A percentile compares a stretch with the other conserved stretches of the same genome.
phyloP scores from a whole-genome alignment of 2,797 vertebrate species.

The Takifugu rubripes region DNA sequence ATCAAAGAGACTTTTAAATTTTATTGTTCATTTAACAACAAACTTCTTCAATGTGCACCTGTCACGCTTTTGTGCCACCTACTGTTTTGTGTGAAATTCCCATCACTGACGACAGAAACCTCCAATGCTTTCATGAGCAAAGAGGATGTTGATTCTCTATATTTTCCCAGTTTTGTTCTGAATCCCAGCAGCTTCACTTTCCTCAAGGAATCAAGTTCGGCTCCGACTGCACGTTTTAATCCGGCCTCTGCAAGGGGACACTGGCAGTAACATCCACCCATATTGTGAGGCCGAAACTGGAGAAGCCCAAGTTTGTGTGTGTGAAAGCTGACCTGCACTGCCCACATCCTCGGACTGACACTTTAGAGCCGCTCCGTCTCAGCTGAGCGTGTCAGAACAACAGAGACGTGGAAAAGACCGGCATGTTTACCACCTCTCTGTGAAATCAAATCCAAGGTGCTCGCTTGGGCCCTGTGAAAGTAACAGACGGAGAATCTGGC shows the following conservation, averaged over 20 bases:
- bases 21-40: too few relatives aligned
- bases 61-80: too few relatives aligned
- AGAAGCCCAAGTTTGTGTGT: conserved; percentile 62
- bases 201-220: not conserved
- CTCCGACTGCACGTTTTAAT: conserved; percentile 16
- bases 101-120: too few relatives aligned
- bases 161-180: conserved; percentile 18
- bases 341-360: conserved; percentile 72
- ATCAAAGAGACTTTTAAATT: too few relatives aligned
- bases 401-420: conserved; percentile 71
- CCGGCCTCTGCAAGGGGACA: conserved; percentile 23
- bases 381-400: conserved; percentile 72
- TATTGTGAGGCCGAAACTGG: conserved; percentile 59
- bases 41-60: too few relatives aligned
- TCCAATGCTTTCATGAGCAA: too few relatives aligned
- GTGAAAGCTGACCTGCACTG: conserved; percentile 69
- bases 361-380: conserved; percentile 68
- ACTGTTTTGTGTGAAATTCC: too few relatives aligned
- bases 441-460: conserved; percentile 79
- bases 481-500: conserved; percentile 61
- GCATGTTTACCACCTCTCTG: conserved; percentile 74
- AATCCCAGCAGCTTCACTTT: not conserved
- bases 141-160: too few relatives aligned
- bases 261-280: conserved; percentile 48
- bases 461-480: conserved; percentile 41